These are phyloP conservation scores for Oceanites oceanicus DNA, from an alignment of 2,113 vertebrate genomes.

Conservation along the genomic window DNA sequence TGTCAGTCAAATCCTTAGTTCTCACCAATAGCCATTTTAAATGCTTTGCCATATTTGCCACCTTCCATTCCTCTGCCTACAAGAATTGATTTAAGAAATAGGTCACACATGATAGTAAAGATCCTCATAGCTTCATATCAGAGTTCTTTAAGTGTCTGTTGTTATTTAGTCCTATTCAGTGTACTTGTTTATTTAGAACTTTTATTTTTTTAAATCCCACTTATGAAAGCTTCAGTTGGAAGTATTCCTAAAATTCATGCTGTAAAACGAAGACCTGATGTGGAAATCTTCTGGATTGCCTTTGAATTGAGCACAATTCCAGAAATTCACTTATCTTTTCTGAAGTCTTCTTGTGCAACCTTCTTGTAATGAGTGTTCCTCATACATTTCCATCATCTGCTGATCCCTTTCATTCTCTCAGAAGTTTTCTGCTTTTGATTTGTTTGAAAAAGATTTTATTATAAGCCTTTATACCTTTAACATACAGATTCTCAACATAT, in stretches of 20 bases:
- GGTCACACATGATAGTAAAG: background rate
- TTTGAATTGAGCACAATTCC: background rate
- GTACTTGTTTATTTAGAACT: background rate
- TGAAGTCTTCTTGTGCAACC: accelerated
- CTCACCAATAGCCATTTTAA: background rate
- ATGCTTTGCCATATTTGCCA: background rate
- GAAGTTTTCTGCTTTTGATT: background rate
- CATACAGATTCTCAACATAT: background rate
- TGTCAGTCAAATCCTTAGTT: background rate
- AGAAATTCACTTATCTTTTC: background rate
- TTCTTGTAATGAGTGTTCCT: background rate
- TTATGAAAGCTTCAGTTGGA: background rate
- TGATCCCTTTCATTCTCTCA: background rate
- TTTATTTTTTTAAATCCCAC: background rate
- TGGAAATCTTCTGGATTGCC: background rate
- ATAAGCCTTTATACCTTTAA: background rate
- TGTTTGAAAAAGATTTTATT: background rate
- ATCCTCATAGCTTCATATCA: background rate
- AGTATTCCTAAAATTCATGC: background rate
- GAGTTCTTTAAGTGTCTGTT: background rate
- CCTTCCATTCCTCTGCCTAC: background rate
- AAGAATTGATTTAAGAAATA: background rate
- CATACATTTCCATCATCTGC: background rate
- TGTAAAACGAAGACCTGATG: background rate
- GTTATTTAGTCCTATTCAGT: background rate